These are phyloP conservation scores for Vireo griseus DNA, from an alignment of 2,797 vertebrate species.

Conservation along the genomic window DNA sequence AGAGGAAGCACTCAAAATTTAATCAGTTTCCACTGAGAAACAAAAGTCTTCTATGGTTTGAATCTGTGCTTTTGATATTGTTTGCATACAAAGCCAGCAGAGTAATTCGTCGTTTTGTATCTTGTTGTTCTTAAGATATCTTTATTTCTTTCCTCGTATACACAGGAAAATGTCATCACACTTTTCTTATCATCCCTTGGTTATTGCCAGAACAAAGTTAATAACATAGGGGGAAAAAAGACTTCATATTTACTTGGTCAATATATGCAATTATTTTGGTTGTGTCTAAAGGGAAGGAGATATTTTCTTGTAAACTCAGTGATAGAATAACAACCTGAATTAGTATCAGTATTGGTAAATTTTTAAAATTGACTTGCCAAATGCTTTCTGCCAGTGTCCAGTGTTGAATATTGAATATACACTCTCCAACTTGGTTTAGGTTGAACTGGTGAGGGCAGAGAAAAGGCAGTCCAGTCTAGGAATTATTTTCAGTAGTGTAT, in stretches of 20 bases:
- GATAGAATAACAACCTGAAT: not conserved
- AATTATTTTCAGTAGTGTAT: not conserved
- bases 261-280: not conserved
- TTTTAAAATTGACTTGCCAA: not conserved
- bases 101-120: not conserved
- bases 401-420: not conserved
- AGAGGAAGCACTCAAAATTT: not conserved
- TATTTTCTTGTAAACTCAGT: not conserved
- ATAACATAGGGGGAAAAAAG: not conserved
- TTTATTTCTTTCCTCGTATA: not conserved
- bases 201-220: not conserved
- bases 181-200: not conserved
- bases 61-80: not conserved
- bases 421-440: not conserved
- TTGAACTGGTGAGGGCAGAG: not conserved
- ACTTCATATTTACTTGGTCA: not conserved
- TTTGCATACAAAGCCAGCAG: not conserved
- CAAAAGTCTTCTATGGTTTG: not conserved
- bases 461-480: not conserved
- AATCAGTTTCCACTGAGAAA: not conserved
- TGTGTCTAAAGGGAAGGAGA: not conserved
- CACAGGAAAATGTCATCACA: not conserved
- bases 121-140: not conserved
- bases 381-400: not conserved
- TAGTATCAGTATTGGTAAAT: not conserved